Conservation (phyloP, 2,888 invertebrate genomes). For the Xylota sylvarum region DNA sequence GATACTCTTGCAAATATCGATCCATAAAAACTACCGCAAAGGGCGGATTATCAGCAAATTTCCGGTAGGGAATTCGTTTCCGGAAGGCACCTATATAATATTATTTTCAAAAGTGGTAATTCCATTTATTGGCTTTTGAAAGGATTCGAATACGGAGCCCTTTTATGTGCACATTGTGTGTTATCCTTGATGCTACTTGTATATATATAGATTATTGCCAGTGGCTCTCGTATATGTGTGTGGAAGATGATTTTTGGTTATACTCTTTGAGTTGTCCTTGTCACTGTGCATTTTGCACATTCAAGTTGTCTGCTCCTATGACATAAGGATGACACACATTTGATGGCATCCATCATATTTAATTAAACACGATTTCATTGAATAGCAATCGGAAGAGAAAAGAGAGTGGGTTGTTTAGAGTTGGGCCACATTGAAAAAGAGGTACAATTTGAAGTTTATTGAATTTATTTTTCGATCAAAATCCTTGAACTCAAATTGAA, state of each 20-base stretch:
- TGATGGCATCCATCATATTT: constrained; percentile 66
- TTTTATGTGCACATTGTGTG: neutral
- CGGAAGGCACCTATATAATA: constrained; percentile 41
- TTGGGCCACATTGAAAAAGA: neutral
- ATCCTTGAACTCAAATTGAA: constrained; percentile 60
- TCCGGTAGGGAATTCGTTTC: constrained; percentile 54
- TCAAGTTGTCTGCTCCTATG: constrained; percentile 23
- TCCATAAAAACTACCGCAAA: constrained; percentile 31
- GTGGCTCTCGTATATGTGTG: constrained; percentile 13
- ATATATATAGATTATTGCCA: neutral
- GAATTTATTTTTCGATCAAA: constrained; percentile 18
- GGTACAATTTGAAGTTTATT: constrained; percentile 21
- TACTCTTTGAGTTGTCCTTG: constrained; percentile 18
- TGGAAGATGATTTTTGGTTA: constrained; percentile 20
- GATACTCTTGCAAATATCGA: constrained; percentile 29
- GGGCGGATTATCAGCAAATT: constrained; percentile 27
- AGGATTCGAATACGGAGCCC: constrained; percentile 18
- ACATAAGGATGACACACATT: constrained; percentile 13
- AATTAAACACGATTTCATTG: constrained; percentile 61
- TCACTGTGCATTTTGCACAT: constrained; percentile 47
- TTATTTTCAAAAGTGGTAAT: constrained; percentile 34
- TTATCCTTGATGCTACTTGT: constrained; percentile 11
- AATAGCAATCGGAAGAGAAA: constrained; percentile 21
- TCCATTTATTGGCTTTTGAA: constrained; percentile 38
- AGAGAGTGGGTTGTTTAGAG: neutral